Conservation (phyloP, 2,888 invertebrate species). For the Trisateles emortualis region DNA sequence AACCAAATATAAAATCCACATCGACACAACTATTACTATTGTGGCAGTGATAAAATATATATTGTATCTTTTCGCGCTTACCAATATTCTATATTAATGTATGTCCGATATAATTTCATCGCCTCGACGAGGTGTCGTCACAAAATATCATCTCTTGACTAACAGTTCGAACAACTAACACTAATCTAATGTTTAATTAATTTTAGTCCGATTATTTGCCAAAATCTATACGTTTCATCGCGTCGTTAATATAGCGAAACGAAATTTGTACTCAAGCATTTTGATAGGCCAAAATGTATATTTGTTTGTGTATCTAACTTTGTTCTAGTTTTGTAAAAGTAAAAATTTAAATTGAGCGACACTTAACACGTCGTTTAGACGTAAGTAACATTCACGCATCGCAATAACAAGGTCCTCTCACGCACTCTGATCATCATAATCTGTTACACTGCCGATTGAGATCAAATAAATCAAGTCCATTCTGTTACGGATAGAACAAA, state of each 20-base stretch:
- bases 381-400: conserved; percentile 35
- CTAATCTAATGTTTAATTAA: conserved; percentile 53
- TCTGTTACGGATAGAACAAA: conserved; percentile 69
- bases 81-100: conserved; percentile 52
- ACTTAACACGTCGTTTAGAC: conserved; percentile 44
- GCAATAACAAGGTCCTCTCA: conserved; percentile 34
- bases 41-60: conserved; percentile 85
- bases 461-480: conserved; percentile 81
- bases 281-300: conserved; percentile 65
- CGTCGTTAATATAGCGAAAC: conserved; percentile 39
- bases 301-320: conserved; percentile 35
- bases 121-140: conserved; percentile 57
- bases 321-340: conserved; percentile 30
- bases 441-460: conserved; percentile 73
- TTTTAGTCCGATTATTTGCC: conserved; percentile 50
- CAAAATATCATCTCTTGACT: conserved; percentile 81
- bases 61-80: conserved; percentile 67
- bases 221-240: conserved; percentile 41
- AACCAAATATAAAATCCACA: conserved; percentile 46
- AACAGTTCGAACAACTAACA: conserved; percentile 56
- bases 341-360: conserved; percentile 60
- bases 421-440: conserved; percentile 46
- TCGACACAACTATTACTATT: conserved; percentile 63
- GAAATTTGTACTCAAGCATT: conserved; percentile 74
- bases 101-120: conserved; percentile 69